Conservation (phyloP, 1,140 invertebrate genomes). For the Centruroides sculpturatus region DNA sequence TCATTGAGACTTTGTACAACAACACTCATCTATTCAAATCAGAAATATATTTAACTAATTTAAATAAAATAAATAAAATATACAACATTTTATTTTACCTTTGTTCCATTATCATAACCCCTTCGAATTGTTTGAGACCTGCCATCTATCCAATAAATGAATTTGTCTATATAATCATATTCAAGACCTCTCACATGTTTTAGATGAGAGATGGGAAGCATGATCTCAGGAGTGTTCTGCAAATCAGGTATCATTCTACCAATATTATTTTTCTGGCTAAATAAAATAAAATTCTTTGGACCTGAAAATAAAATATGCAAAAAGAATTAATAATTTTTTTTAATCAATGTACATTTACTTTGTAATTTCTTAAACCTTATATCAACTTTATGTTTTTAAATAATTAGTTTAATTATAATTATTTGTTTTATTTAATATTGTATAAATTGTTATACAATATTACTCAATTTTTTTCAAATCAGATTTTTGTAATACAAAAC, state of each 20-base stretch:
- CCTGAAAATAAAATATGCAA: conserved; percentile 22
- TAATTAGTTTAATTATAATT: too few relatives aligned
- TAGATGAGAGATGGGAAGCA: conserved; percentile 47
- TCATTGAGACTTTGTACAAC: conserved; percentile 38
- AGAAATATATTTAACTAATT: neutral
- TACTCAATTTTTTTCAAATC: too few relatives aligned
- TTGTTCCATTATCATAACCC: conserved; percentile 49
- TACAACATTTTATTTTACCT: conserved; percentile 18
- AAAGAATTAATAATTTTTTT: too few relatives aligned
- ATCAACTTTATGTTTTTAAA: too few relatives aligned
- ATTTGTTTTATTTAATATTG: too few relatives aligned
- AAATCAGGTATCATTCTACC: conserved; percentile 26
- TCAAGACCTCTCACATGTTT: conserved; percentile 76
- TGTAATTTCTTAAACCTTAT: too few relatives aligned
- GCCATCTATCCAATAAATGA: conserved; percentile 86
- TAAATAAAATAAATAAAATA: neutral
- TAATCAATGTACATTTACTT: too few relatives aligned
- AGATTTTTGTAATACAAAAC: too few relatives aligned
- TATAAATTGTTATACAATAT: too few relatives aligned
- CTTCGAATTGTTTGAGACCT: conserved; percentile 75
- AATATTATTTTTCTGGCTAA: conserved; percentile 28
- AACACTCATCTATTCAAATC: conserved; percentile 32
- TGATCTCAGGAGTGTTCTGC: conserved; percentile 21
- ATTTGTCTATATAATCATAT: conserved; percentile 56
- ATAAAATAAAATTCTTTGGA: conserved; percentile 30